A percentile compares a stretch with the other conserved stretches of the same genome.
phyloP scores from a whole-genome alignment of 2,113 vertebrate species.

The Sinosuthora webbiana region DNA sequence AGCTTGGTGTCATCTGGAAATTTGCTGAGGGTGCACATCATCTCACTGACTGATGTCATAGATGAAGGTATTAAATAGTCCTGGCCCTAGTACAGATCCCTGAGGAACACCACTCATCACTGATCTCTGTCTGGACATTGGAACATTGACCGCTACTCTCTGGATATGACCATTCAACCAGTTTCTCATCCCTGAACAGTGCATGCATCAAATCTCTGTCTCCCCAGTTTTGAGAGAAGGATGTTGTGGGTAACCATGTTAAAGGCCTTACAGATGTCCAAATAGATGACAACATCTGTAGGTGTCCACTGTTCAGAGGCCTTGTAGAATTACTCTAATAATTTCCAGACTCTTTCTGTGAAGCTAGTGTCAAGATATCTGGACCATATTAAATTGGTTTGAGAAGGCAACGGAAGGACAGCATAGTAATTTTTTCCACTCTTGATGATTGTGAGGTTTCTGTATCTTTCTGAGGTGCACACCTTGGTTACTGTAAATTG shows the following conservation, averaged over 20 bases:
- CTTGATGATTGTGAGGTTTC: not conserved
- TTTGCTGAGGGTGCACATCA: not conserved
- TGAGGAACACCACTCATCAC: not conserved
- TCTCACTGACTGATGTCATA: not conserved
- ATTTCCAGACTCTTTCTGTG: not conserved
- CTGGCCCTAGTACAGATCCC: not conserved
- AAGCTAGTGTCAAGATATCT: not conserved
- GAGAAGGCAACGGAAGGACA: not conserved
- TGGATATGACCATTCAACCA: not conserved
- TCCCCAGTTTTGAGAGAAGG: not conserved
- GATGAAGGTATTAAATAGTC: not conserved
- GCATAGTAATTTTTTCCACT: not conserved
- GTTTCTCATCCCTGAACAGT: not conserved
- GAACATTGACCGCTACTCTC: fast-evolving
- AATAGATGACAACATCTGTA: not conserved
- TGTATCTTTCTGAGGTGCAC: not conserved
- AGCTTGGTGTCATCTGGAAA: not conserved
- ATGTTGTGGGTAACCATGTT: not conserved
- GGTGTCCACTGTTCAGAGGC: not conserved
- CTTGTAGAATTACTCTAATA: not conserved
- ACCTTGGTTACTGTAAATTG: not conserved
- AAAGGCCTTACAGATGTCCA: not conserved
- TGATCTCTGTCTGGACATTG: not conserved
- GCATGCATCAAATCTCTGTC: not conserved
- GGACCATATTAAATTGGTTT: not conserved